Percentiles rank a stretch among this genome's conserved stretches.
These are phyloP conservation scores for Polietes domitor DNA, from an alignment of 2,888 invertebrate species.

Conservation along the genomic window DNA sequence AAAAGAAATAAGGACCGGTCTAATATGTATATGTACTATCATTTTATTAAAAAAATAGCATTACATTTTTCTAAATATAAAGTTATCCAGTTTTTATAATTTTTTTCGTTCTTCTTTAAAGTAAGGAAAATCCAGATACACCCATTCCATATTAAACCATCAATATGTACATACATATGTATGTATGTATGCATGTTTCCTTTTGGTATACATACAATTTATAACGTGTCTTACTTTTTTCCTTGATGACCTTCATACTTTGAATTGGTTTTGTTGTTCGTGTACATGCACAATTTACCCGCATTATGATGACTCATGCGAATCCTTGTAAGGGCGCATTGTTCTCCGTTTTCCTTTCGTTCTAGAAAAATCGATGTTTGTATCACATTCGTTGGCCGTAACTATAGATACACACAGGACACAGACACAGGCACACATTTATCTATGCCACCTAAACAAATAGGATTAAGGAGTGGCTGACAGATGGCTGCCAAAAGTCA, in stretches of 20 bases:
- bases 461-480: slow-evolving; percentile 40
- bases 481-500: slow-evolving; percentile 29
- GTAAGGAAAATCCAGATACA: too few species aligned
- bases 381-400: background rate
- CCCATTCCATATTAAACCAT: too few species aligned
- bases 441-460: background rate
- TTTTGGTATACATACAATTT: too few species aligned
- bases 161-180: too few species aligned
- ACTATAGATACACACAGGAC: slow-evolving; percentile 1
- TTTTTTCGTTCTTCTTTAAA: too few species aligned
- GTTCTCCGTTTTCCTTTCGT: slow-evolving; percentile 36
- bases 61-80: too few species aligned
- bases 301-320: slow-evolving; percentile 57
- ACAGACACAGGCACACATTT: background rate
- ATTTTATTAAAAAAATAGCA: too few species aligned
- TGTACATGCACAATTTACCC: background rate
- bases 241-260: slow-evolving; percentile 19
- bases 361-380: background rate
- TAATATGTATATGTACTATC: too few species aligned
- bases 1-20: too few species aligned
- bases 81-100: too few species aligned
- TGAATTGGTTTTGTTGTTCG: background rate
- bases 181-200: too few species aligned
- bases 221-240: slow-evolving; percentile 6
- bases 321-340: slow-evolving; percentile 41